Percentiles rank a stretch among this genome's conserved stretches.
These are phyloP conservation scores for Megalops atlanticus DNA, from an alignment of 2,113 vertebrate genomes.

Conservation along the genomic window DNA sequence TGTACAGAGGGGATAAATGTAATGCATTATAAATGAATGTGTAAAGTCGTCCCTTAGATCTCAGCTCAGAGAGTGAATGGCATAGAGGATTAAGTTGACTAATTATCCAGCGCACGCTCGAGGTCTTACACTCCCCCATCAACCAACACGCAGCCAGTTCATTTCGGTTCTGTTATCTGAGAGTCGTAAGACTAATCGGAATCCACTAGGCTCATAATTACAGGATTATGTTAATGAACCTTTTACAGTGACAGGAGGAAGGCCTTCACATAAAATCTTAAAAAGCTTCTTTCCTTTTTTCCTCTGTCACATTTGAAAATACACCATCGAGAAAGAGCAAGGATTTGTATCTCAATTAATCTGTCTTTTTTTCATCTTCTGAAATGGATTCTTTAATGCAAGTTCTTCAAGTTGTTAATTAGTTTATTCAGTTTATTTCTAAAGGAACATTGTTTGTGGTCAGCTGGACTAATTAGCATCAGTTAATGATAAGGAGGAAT, in stretches of 20 bases:
- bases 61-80: no score
- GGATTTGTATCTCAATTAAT: neutral
- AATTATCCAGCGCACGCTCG: constrained; percentile 32
- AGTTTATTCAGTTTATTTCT: neutral
- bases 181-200: constrained; percentile 13
- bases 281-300: constrained; percentile 9
- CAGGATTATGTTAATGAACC: constrained; percentile 7
- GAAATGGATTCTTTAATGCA: neutral
- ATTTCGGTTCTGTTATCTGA: neutral
- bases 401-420: constrained; percentile 14
- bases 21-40: neutral
- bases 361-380: neutral
- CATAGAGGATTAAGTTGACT: constrained; percentile 16
- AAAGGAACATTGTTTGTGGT: neutral
- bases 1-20: no score
- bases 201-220: constrained; percentile 20
- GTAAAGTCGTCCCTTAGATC: neutral
- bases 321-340: neutral
- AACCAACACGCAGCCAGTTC: neutral
- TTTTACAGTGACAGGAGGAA: neutral
- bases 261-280: constrained; percentile 9
- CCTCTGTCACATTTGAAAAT: neutral
- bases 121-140: neutral
- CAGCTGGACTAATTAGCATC: neutral
- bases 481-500: neutral